Evolutionary conservation across 1,140 invertebrate species (phyloP).

Genomic region (Sarcophaga peregrina): DNA sequence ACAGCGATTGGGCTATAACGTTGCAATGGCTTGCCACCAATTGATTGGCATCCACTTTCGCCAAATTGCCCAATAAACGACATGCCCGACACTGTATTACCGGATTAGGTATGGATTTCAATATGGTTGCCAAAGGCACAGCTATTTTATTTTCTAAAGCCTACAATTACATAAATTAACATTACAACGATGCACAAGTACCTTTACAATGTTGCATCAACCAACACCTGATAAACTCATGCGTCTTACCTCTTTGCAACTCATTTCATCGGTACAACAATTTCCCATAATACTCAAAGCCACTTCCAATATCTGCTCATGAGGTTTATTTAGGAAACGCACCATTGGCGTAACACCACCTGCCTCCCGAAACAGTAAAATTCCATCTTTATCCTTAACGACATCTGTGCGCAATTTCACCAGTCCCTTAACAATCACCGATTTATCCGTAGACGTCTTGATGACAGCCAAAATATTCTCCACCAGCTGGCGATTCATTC

Average conservation of each 20-base stretch:
- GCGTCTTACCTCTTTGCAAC: slow-evolving; percentile 58
- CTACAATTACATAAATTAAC: slow-evolving; percentile 47
- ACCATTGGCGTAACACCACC: slow-evolving; percentile 61
- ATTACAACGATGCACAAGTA: not conserved
- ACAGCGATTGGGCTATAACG: slow-evolving; percentile 58
- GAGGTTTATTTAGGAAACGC: slow-evolving; percentile 53
- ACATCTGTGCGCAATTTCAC: slow-evolving; percentile 63
- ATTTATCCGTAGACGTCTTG: slow-evolving; percentile 61
- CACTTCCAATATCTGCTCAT: slow-evolving; percentile 67
- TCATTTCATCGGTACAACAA: slow-evolving; percentile 66
- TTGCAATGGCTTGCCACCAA: slow-evolving; percentile 52
- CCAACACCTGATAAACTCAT: not conserved
- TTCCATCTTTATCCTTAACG: slow-evolving; percentile 60
- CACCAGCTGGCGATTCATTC: slow-evolving; percentile 43
- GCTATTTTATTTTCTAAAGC: slow-evolving; percentile 59
- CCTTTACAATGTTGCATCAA: not conserved
- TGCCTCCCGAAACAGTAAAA: slow-evolving; percentile 57
- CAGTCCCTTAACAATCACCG: slow-evolving; percentile 60
- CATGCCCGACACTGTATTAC: slow-evolving; percentile 63
- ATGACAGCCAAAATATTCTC: slow-evolving; percentile 57
- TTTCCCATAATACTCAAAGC: slow-evolving; percentile 69
- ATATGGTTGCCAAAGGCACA: slow-evolving; percentile 56
- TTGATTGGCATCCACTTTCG: slow-evolving; percentile 56
- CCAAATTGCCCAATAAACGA: slow-evolving; percentile 61
- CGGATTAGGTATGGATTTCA: slow-evolving; percentile 64